phyloP scores from a whole-genome alignment of 2,113 vertebrate genomes.

The Melanostigma gelatinosum region DNA sequence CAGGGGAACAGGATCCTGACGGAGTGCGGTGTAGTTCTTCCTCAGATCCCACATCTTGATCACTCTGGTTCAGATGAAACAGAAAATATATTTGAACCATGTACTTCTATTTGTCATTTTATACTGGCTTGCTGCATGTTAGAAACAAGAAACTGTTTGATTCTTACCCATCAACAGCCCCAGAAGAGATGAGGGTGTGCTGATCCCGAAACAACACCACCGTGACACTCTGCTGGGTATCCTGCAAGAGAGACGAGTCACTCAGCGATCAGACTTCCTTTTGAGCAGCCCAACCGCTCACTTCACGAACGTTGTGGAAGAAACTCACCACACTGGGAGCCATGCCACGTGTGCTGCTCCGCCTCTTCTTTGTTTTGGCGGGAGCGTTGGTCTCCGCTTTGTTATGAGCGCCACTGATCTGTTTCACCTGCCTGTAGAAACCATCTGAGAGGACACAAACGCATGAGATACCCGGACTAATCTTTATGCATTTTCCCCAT shows the following conservation, averaged over 20 bases:
- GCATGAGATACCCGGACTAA: not conserved
- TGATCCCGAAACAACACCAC: constrained; percentile 95
- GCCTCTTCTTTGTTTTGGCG: constrained; percentile 89
- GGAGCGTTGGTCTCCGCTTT: constrained; percentile 85
- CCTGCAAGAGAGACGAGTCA: constrained; percentile 75
- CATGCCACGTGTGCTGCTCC: constrained; percentile 84
- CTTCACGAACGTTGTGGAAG: not conserved
- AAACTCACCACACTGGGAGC: constrained; percentile 93
- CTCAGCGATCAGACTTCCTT: not conserved
- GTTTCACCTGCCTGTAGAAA: constrained; percentile 96
- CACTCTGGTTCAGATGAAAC: constrained; percentile 80
- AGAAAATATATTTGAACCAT: not conserved
- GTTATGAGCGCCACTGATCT: constrained; percentile 96
- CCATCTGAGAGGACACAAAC: constrained; percentile 84
- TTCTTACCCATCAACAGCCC: constrained; percentile 96
- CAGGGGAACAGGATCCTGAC: constrained; percentile 87
- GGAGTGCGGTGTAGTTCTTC: constrained; percentile 88
- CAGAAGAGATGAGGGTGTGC: constrained; percentile 93
- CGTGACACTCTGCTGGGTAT: constrained; percentile 96
- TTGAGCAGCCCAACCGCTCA: not conserved
- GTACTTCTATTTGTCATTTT: not conserved
- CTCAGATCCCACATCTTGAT: constrained; percentile 97
- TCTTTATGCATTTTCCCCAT: not conserved
- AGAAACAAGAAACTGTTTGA: too few relatives aligned
- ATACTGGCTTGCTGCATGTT: not conserved